A percentile compares a stretch with the other conserved stretches of the same genome.
Conservation (phyloP, 2,797 vertebrate species). For the Aeoliscus strigatus region DNA sequence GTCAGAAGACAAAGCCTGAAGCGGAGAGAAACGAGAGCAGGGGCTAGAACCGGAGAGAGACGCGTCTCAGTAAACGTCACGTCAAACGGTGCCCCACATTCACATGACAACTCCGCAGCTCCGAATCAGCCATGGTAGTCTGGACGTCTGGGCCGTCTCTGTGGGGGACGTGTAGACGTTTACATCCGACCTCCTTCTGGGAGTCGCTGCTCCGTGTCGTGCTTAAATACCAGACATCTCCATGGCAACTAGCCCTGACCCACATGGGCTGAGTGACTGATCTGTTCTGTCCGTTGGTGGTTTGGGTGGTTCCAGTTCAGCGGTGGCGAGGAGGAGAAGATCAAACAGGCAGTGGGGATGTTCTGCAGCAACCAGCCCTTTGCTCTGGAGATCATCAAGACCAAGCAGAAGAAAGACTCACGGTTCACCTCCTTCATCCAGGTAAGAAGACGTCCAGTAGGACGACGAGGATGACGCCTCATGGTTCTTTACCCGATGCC, state of each 20-base stretch:
- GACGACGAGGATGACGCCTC: no score
- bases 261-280: slow-evolving; percentile 28
- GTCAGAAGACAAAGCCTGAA: neutral
- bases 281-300: slow-evolving; percentile 24
- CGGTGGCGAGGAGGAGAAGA: slow-evolving; percentile 87
- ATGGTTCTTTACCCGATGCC: no score
- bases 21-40: neutral
- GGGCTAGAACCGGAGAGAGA: slow-evolving; percentile 1
- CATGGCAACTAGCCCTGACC: slow-evolving; percentile 40
- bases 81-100: slow-evolving; percentile 52
- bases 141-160: slow-evolving; percentile 33
- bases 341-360: slow-evolving; percentile 90
- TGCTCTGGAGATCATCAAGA: slow-evolving; percentile 95
- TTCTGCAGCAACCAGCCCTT: slow-evolving; percentile 99
- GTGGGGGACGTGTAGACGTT: slow-evolving; percentile 18
- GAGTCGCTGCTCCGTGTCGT: slow-evolving; percentile 27
- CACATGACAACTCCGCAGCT: slow-evolving; percentile 31
- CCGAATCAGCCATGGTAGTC: slow-evolving; percentile 15
- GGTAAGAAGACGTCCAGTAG: no score
- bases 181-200: slow-evolving; percentile 32
- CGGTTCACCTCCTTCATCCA: slow-evolving; percentile 92
- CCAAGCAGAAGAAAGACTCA: slow-evolving; percentile 93
- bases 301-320: slow-evolving; percentile 80
- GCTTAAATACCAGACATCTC: slow-evolving; percentile 31
- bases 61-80: slow-evolving; percentile 24